A percentile compares a stretch with the other conserved stretches of the same genome.
Conservation (phyloP, 2,888 invertebrate species). For the Sepiola atlantica region DNA sequence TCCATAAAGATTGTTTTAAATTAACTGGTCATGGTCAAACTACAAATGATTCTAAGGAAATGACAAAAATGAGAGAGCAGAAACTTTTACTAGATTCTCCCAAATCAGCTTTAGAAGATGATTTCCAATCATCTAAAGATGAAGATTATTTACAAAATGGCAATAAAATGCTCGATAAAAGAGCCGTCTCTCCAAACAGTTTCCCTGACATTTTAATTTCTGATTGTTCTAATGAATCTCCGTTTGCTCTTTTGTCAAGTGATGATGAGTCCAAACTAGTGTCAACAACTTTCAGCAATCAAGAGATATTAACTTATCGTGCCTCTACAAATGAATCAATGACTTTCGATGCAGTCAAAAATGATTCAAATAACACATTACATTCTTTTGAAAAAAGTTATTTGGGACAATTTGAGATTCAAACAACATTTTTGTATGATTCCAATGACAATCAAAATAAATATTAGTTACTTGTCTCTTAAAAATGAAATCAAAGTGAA, state of each 20-base stretch:
- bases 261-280: neutral
- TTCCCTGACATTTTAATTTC: neutral
- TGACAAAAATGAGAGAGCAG: neutral
- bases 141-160: neutral
- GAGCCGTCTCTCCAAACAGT: neutral
- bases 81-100: neutral
- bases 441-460: neutral
- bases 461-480: neutral
- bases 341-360: neutral
- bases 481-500: neutral
- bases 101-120: neutral
- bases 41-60: neutral
- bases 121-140: neutral
- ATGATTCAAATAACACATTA: neutral
- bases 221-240: neutral
- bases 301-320: neutral
- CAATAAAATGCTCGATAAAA: neutral
- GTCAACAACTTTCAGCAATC: neutral
- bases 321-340: neutral
- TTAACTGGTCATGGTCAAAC: neutral
- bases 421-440: neutral
- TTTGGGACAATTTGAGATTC: neutral
- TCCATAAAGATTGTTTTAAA: neutral
- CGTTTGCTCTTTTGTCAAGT: neutral
- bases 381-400: neutral